Conservation (phyloP, 1,140 invertebrate species). For the Alviniconcha marisindica region DNA sequence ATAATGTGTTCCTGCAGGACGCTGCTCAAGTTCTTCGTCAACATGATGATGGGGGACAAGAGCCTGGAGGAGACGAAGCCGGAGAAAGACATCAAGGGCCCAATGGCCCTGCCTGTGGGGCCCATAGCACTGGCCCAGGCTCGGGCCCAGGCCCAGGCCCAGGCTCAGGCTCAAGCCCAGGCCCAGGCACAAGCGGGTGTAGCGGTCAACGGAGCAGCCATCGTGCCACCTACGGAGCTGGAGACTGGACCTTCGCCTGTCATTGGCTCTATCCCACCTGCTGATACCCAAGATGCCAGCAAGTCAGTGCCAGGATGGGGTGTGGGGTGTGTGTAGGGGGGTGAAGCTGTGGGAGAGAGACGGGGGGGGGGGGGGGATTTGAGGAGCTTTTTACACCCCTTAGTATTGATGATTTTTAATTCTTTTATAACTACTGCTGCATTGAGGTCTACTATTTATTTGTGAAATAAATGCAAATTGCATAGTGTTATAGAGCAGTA, state of each 20-base stretch:
- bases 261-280: conserved; percentile 33
- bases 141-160: conserved; percentile 3
- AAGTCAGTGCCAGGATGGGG: too few species aligned
- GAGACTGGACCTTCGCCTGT: conserved; percentile 41
- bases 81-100: conserved; percentile 35
- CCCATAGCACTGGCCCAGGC: conserved; percentile 43
- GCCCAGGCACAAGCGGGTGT: conserved; percentile 86
- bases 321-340: too few species aligned
- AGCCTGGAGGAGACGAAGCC: conserved; percentile 46
- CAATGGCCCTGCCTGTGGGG: conserved; percentile 59
- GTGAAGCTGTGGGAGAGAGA: too few species aligned
- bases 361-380: too few species aligned
- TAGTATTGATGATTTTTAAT: too few species aligned
- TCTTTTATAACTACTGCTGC: too few species aligned
- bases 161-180: conserved; percentile 16
- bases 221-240: conserved; percentile 18
- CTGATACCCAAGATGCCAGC: conserved; percentile 31
- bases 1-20: conserved; percentile 62
- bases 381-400: too few species aligned
- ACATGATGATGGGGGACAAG: conserved; percentile 76
- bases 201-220: conserved; percentile 67
- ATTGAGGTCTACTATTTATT: too few species aligned
- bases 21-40: conserved; percentile 70
- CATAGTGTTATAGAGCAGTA: too few species aligned
- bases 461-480: too few species aligned